phyloP scores from a whole-genome alignment of 2,113 vertebrate genomes.

The Notothenia coriiceps region DNA sequence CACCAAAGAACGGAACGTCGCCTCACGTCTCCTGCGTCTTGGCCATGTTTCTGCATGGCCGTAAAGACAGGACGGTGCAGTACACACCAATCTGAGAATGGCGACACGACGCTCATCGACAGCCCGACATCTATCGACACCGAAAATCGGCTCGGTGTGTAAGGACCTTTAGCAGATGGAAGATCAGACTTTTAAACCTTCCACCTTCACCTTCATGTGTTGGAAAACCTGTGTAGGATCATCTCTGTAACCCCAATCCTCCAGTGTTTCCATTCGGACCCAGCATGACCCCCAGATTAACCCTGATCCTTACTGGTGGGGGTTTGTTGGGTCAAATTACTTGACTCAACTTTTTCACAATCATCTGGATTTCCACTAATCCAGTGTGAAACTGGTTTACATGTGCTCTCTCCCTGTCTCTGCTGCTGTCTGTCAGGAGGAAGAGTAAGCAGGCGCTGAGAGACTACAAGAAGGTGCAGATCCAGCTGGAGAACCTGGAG shows the following conservation, averaged over 20 bases:
- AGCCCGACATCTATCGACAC: no score
- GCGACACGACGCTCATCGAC: no score
- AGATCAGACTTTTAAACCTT: no score
- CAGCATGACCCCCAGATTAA: neutral
- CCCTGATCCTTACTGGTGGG: slow-evolving; percentile 7
- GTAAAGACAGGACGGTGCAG: no score
- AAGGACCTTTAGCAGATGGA: no score
- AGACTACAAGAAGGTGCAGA: slow-evolving; percentile 99
- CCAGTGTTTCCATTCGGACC: slow-evolving; percentile 31
- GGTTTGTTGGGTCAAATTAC: slow-evolving; percentile 29
- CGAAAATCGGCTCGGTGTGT: no score
- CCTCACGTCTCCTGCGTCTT: no score
- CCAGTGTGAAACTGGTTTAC: slow-evolving; percentile 18
- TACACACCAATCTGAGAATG: no score
- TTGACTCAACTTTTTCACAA: slow-evolving; percentile 8
- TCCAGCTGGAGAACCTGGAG: slow-evolving; percentile 97
- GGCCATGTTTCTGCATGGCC: no score
- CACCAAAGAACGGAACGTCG: no score
- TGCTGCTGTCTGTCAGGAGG: slow-evolving; percentile 83
- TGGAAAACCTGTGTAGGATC: no score
- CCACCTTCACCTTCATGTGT: no score
- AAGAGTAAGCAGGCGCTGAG: slow-evolving; percentile 98
- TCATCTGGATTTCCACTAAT: slow-evolving; percentile 22
- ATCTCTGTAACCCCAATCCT: slow-evolving; percentile 3
- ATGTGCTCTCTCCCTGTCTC: neutral